Conservation (phyloP, 2,113 vertebrate genomes). For the Halcyon senegalensis region DNA sequence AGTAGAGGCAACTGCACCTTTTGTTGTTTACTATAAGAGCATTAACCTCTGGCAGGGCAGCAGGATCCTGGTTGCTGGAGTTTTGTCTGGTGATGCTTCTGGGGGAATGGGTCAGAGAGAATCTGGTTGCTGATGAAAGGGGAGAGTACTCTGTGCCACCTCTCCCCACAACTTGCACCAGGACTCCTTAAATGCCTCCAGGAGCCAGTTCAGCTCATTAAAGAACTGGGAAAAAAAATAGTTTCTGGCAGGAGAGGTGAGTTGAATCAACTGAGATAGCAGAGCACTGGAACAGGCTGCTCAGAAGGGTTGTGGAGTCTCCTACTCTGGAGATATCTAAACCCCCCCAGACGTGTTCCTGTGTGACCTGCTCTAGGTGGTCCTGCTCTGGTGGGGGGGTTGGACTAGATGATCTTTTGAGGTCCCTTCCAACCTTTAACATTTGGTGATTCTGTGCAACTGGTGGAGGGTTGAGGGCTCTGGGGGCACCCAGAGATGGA, state of each 20-base stretch:
- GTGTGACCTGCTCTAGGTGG: too few relatives aligned
- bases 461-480: neutral
- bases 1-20: neutral
- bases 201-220: neutral
- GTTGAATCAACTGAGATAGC: neutral
- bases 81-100: neutral
- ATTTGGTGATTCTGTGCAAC: too few relatives aligned
- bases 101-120: fast-evolving
- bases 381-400: too few relatives aligned
- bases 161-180: neutral
- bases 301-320: too few relatives aligned
- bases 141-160: neutral
- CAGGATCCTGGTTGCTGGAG: neutral
- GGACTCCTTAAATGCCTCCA: neutral
- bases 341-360: too few relatives aligned
- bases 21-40: neutral
- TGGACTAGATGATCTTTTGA: too few relatives aligned
- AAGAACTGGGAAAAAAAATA: fast-evolving
- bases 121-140: neutral
- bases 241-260: neutral
- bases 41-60: neutral
- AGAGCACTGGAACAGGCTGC: too few relatives aligned
- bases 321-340: too few relatives aligned
- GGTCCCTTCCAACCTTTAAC: too few relatives aligned
- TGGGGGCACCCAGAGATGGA: neutral